Conservation (phyloP, 1,140 invertebrate species). For the Panulirus ornatus region DNA sequence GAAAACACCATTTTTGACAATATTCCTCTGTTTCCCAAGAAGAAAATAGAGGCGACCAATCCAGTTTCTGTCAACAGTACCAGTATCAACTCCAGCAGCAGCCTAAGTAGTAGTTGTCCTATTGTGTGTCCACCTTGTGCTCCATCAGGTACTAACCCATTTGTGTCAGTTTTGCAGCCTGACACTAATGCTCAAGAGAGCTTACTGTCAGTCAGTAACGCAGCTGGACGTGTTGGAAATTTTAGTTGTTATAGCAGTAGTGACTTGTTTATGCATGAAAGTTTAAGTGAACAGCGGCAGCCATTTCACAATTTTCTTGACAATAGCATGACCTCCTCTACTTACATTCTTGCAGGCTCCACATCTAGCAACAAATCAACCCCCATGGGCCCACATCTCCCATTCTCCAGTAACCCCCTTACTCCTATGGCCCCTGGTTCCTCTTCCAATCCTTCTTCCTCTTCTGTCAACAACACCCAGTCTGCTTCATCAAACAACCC, state of each 20-base stretch:
- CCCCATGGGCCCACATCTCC: conserved; percentile 58
- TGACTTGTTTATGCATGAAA: conserved; percentile 55
- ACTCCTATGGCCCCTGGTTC: conserved; percentile 55
- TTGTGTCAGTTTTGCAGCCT: conserved; percentile 47
- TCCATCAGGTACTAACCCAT: conserved; percentile 57
- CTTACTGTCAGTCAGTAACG: not conserved
- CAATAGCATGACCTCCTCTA: conserved; percentile 62
- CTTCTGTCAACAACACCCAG: conserved; percentile 21
- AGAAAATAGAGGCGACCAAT: conserved; percentile 26
- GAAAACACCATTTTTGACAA: conserved; percentile 22
- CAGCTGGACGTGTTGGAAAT: conserved; percentile 4
- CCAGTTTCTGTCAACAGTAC: conserved; percentile 34
- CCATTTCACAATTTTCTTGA: conserved; percentile 24
- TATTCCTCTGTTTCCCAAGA: conserved; percentile 12
- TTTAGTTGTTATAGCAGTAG: conserved; percentile 11
- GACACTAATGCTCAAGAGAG: conserved; percentile 47
- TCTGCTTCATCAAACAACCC: conserved; percentile 73
- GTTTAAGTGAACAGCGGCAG: conserved; percentile 1
- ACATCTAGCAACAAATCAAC: conserved; percentile 62
- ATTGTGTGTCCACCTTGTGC: conserved; percentile 45
- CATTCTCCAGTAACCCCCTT: conserved; percentile 68
- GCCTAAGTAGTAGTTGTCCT: conserved; percentile 45
- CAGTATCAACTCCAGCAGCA: conserved; percentile 3
- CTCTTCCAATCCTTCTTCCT: conserved; percentile 51
- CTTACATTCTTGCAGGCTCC: conserved; percentile 67